Conservation (phyloP, 1,140 invertebrate species). For the Drosophila arizonae region DNA sequence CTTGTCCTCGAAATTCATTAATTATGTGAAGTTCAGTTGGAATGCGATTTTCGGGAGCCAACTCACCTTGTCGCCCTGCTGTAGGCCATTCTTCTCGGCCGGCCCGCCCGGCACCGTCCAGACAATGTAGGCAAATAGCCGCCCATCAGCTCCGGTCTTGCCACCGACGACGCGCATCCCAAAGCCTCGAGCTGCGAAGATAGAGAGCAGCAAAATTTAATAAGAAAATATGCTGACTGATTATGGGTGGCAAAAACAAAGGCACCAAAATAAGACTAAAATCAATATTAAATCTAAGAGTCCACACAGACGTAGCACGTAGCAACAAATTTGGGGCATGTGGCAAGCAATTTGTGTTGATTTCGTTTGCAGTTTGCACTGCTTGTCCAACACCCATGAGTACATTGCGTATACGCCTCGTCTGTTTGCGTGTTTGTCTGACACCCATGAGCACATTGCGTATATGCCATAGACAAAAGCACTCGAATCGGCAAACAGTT, state of each 20-base stretch:
- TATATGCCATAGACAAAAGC: conserved; percentile 12
- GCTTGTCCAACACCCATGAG: conserved; percentile 26
- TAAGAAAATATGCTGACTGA: conserved; percentile 58
- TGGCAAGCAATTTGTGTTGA: conserved; percentile 76
- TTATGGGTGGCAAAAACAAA: conserved; percentile 30
- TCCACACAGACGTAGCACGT: conserved; percentile 53
- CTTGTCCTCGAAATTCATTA: conserved; percentile 11
- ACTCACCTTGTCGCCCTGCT: conserved; percentile 92
- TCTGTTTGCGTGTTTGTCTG: conserved; percentile 23
- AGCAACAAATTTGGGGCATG: conserved; percentile 62
- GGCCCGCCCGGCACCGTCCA: conserved; percentile 95
- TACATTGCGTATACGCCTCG: conserved; percentile 60
- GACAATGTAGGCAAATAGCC: conserved; percentile 94
- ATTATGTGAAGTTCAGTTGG: conserved; percentile 9
- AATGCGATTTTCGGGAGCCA: not conserved
- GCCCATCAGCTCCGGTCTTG: conserved; percentile 91
- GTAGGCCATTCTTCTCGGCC: conserved; percentile 93
- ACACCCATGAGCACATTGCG: conserved; percentile 20
- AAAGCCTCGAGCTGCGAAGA: conserved; percentile 90
- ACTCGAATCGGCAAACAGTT: conserved; percentile 16
- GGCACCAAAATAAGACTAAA: conserved; percentile 37
- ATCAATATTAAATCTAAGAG: conserved; percentile 71
- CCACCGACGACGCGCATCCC: conserved; percentile 97
- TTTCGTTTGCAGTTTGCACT: conserved; percentile 77
- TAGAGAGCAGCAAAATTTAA: conserved; percentile 52